phyloP scores from a whole-genome alignment of 2,797 vertebrate genomes.

The Pyrocephalus nanus region DNA sequence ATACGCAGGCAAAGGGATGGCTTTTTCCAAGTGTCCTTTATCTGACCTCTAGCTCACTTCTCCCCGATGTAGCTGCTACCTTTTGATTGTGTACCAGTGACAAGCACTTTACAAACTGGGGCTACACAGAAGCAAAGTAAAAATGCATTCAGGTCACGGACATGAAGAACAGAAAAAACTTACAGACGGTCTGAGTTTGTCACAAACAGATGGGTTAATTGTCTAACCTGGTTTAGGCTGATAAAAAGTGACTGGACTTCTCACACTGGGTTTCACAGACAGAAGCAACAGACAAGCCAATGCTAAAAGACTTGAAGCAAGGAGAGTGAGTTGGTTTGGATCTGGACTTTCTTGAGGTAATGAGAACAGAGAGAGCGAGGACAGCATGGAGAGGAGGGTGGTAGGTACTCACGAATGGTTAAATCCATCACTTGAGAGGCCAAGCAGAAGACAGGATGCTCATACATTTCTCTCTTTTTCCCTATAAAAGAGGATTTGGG shows the following conservation, averaged over 20 bases:
- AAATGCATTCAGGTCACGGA: conserved; percentile 99
- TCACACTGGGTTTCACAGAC: conserved; percentile 87
- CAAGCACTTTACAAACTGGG: conserved; percentile 91
- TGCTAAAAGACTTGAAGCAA: conserved; percentile 83
- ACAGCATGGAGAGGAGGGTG: conserved; percentile 85
- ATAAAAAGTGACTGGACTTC: conserved; percentile 85
- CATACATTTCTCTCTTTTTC: conserved; percentile 99
- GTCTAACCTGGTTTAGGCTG: conserved; percentile 81
- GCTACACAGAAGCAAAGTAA: conserved; percentile 98
- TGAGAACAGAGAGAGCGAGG: conserved; percentile 81
- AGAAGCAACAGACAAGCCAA: conserved; percentile 87
- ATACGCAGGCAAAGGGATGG: conserved; percentile 59
- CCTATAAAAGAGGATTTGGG: conserved; percentile 99
- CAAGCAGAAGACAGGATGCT: conserved; percentile 99
- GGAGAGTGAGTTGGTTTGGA: conserved; percentile 83
- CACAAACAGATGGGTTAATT: conserved; percentile 92
- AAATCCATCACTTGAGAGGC: conserved; percentile 99
- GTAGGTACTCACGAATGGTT: conserved; percentile 99
- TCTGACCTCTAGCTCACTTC: conserved; percentile 77
- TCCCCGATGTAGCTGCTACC: conserved; percentile 80
- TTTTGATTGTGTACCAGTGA: conserved; percentile 90
- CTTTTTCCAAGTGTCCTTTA: conserved; percentile 77
- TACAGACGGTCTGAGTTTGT: conserved; percentile 87
- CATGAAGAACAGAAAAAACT: conserved; percentile 90
- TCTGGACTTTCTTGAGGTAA: conserved; percentile 82